phyloP scores from a whole-genome alignment of 2,113 vertebrate genomes.

The Oncorhynchus nerka region DNA sequence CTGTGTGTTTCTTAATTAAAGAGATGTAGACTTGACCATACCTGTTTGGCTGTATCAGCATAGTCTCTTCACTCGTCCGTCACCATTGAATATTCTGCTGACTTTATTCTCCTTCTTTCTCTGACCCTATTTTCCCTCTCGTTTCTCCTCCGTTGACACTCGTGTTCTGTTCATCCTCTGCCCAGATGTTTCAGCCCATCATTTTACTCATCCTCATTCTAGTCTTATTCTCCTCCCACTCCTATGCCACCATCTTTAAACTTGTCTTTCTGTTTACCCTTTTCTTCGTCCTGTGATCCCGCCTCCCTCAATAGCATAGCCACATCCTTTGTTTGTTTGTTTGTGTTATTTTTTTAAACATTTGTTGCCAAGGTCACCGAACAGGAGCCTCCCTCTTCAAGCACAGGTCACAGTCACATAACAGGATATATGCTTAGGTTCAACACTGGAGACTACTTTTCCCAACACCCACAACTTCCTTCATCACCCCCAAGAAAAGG shows the following conservation, averaged over 20 bases:
- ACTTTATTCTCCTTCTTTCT: conserved; percentile 31
- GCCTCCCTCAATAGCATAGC: conserved; percentile 36
- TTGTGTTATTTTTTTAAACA: conserved; percentile 81
- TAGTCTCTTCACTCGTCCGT: not conserved
- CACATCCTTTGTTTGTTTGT: conserved; percentile 69
- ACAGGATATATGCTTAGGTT: conserved; percentile 60
- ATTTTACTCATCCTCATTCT: conserved; percentile 99
- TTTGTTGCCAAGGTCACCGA: conserved; percentile 85
- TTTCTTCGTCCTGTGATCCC: conserved; percentile 94
- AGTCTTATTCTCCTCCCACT: conserved; percentile 98
- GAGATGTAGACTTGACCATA: not conserved
- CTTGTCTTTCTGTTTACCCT: conserved; percentile 96
- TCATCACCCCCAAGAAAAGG: conserved; percentile 24
- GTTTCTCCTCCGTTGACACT: conserved; percentile 64
- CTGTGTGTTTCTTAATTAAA: not conserved
- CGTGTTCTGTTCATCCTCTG: conserved; percentile 54
- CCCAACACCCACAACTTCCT: conserved; percentile 26
- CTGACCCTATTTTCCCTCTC: conserved; percentile 41
- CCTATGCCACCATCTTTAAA: conserved; percentile 98
- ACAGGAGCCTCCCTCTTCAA: conserved; percentile 82
- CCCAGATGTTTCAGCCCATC: conserved; percentile 99
- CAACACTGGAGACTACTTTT: conserved; percentile 84
- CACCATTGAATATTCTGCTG: not conserved
- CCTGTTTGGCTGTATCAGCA: not conserved
- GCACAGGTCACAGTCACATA: conserved; percentile 64